Conservation (phyloP, 2,797 vertebrate species). For the Chromis chromis region DNA sequence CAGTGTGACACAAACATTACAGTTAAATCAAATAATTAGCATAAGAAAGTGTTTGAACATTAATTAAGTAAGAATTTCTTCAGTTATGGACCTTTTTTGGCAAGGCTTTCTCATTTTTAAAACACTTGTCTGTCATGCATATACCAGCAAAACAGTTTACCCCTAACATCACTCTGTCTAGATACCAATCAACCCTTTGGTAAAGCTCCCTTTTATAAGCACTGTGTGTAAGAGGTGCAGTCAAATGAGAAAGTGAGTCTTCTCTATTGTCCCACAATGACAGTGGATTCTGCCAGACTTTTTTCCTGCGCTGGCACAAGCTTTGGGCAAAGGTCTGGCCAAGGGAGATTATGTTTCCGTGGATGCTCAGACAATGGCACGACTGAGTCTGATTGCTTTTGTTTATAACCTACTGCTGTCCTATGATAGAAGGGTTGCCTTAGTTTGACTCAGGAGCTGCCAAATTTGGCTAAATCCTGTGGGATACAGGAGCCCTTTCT, state of each 20-base stretch:
- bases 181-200: background rate
- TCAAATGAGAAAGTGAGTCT: background rate
- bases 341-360: conserved; percentile 35
- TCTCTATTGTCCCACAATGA: background rate
- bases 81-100: no score
- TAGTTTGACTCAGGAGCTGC: conserved; percentile 48
- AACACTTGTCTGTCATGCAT: background rate
- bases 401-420: conserved; percentile 53
- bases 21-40: no score
- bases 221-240: background rate
- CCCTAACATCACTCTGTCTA: background rate
- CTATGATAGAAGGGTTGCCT: conserved; percentile 41
- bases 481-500: conserved; percentile 51
- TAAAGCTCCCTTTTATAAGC: background rate
- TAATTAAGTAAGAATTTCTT: no score
- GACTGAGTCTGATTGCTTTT: conserved; percentile 34
- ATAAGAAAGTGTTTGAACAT: no score
- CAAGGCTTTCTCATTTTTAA: background rate
- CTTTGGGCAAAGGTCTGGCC: conserved; percentile 19
- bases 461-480: conserved; percentile 66
- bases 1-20: no score
- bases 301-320: background rate
- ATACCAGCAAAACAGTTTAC: background rate
- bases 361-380: conserved; percentile 41
- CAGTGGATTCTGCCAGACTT: background rate